Base-by-base conservation (phyloP, 1,140 invertebrate genomes). In the Linepithema humile region DNA sequence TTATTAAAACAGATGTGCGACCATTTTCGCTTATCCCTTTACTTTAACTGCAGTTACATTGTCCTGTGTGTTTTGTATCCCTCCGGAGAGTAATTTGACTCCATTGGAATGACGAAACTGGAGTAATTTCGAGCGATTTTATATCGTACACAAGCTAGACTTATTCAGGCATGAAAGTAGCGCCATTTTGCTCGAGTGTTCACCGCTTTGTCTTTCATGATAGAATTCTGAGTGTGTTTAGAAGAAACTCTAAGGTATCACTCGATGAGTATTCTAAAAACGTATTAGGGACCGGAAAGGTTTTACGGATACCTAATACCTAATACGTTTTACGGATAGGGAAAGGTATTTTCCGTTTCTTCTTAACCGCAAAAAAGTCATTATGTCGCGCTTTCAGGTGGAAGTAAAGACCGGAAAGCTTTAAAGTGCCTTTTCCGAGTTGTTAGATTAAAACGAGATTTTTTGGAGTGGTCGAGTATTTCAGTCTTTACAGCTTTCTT, bases 341-440 rank as follows among this genome's bases (percentile, higher is more conserved):
- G 17, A 3, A 48, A 45, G 5, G 38, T 10, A 23, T 43, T 74
- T 53, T 5, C n/a, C n/a, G 20, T 74, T 74, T 38, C 17, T 50
- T 67, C 3, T 65, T 65, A 3, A 65, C 9, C 32, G 4, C 20
- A 3, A 6, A 65, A 1, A 38, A 29, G 53, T 64, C 43, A 65
- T 77, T 77, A 77, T 7, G 9, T 64, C 55, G 57, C 20, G 43
- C 43, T 77, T 77, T 65, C 20, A 65, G 59, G 12, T n/a, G 20
- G 35, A 7, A 20, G 2, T n/a, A 75, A 9, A n/a, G 20, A 10
- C n/a, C 12, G 2, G 17, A 29, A 62, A 32, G 38, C n/a, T 43
- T 62, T 32, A 35, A n/a, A 75, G 29, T 77, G 23, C 15, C 12
- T 48, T 50, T 15, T 15, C 12, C 29, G 35, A 3, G 29, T n/a